phyloP scores from a whole-genome alignment of 2,797 vertebrate species.

The Gymnocypris eckloni region DNA sequence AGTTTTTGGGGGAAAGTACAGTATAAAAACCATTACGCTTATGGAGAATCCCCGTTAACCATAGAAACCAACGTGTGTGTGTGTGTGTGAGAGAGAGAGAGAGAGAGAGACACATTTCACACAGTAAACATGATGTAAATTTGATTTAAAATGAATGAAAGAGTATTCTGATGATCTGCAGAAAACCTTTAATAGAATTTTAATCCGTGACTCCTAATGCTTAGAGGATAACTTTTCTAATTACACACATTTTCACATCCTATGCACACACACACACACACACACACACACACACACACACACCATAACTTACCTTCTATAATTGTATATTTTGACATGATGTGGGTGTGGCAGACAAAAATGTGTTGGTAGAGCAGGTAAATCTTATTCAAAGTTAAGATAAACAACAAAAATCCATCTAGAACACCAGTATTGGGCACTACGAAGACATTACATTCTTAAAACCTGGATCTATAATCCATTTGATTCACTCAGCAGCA shows the following conservation, averaged over 20 bases:
- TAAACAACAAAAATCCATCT: constrained; percentile 7
- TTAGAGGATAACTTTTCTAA: constrained; percentile 33
- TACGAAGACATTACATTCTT: constrained; percentile 2
- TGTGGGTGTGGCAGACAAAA: background rate
- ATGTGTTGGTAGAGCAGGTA: background rate
- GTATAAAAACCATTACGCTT: too few species aligned
- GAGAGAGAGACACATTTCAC: background rate
- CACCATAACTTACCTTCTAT: background rate
- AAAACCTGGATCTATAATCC: constrained; percentile 3
- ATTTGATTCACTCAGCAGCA: background rate
- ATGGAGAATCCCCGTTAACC: too few species aligned
- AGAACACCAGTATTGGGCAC: background rate
- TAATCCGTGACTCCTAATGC: constrained; percentile 24
- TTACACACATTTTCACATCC: constrained; percentile 28
- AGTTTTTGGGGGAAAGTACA: too few species aligned
- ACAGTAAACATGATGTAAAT: constrained; percentile 33
- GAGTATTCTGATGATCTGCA: constrained; percentile 43
- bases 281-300: background rate
- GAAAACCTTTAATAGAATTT: constrained; percentile 38
- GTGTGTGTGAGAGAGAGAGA: background rate
- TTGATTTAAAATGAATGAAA: constrained; percentile 43
- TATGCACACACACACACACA: background rate
- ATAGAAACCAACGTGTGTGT: too few species aligned
- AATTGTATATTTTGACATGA: background rate
- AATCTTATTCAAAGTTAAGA: constrained; percentile 4